Conservation (phyloP, 2,797 vertebrate genomes). For the Trematomus bernacchii region DNA sequence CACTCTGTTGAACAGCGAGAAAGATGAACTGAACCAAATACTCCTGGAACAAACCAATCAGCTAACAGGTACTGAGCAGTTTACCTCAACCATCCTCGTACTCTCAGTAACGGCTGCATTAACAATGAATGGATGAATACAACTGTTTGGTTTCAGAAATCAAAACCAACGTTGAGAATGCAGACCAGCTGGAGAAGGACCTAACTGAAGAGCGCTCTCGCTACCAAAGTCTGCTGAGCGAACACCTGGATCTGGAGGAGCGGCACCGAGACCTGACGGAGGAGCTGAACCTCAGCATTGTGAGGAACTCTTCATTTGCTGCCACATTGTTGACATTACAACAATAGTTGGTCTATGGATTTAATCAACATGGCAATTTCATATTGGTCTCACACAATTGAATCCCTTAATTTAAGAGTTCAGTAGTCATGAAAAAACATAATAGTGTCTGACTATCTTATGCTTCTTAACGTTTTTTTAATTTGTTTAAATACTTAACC, state of each 20-base stretch:
- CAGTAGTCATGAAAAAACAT: not conserved
- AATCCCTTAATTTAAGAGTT: not conserved
- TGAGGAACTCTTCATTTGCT: constrained; percentile 67
- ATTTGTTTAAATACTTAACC: constrained; percentile 18
- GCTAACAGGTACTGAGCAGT: constrained; percentile 86
- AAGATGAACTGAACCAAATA: constrained; percentile 88
- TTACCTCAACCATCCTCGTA: not conserved
- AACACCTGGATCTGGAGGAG: constrained; percentile 93
- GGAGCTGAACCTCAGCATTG: constrained; percentile 87
- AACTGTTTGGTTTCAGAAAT: constrained; percentile 60
- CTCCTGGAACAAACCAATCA: constrained; percentile 89
- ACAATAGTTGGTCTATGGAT: not conserved
- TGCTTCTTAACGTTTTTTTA: not conserved
- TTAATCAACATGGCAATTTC: not conserved
- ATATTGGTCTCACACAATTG: not conserved
- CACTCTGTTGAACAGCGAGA: constrained; percentile 87
- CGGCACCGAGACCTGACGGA: constrained; percentile 91
- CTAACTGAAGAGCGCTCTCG: constrained; percentile 91
- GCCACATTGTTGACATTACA: not conserved
- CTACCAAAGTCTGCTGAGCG: constrained; percentile 95
- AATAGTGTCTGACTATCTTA: not conserved
- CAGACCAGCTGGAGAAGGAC: constrained; percentile 89
- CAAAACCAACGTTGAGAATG: constrained; percentile 86
- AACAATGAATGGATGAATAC: not conserved
- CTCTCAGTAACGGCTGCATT: not conserved